These are phyloP conservation scores for Ceratotherium simum DNA, from an alignment of 2,113 vertebrate genomes.

Conservation along the genomic window DNA sequence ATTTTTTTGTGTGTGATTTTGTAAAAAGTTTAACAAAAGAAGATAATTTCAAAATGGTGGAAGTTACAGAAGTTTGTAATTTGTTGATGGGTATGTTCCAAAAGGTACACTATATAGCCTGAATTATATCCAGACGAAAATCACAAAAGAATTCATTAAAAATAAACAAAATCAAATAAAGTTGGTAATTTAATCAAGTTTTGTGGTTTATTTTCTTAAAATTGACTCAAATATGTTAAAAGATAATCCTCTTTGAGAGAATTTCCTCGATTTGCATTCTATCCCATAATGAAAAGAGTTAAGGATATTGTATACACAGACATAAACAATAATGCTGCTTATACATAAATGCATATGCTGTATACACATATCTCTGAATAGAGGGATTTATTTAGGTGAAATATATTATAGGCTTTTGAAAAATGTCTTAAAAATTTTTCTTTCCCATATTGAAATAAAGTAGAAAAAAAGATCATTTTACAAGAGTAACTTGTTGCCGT, in stretches of 20 bases:
- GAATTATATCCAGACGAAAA: constrained; percentile 73
- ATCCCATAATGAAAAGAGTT: constrained; percentile 49
- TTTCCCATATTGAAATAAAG: constrained; percentile 40
- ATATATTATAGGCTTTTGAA: constrained; percentile 30
- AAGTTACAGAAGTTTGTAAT: constrained; percentile 67
- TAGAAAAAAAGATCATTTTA: constrained; percentile 43
- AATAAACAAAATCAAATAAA: constrained; percentile 81
- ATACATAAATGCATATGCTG: constrained; percentile 53
- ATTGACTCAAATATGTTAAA: constrained; percentile 67
- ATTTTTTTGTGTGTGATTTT: neutral
- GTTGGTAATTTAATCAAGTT: constrained; percentile 71
- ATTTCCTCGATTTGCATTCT: constrained; percentile 51
- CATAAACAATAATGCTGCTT: constrained; percentile 62
- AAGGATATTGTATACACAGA: constrained; percentile 49
- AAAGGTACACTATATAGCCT: constrained; percentile 49
- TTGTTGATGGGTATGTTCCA: constrained; percentile 62
- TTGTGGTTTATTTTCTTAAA: constrained; percentile 68
- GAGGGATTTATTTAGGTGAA: constrained; percentile 49
- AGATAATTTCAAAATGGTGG: constrained; percentile 6
- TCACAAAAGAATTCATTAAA: constrained; percentile 78
- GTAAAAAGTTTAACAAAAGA: constrained; percentile 19
- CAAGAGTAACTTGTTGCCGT: neutral
- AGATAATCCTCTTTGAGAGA: constrained; percentile 59
- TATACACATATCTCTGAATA: neutral
- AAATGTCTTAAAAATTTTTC: neutral